Base-by-base conservation (phyloP, 92 coral and sea anemone species). In the Isaurus tuberculatus region DNA sequence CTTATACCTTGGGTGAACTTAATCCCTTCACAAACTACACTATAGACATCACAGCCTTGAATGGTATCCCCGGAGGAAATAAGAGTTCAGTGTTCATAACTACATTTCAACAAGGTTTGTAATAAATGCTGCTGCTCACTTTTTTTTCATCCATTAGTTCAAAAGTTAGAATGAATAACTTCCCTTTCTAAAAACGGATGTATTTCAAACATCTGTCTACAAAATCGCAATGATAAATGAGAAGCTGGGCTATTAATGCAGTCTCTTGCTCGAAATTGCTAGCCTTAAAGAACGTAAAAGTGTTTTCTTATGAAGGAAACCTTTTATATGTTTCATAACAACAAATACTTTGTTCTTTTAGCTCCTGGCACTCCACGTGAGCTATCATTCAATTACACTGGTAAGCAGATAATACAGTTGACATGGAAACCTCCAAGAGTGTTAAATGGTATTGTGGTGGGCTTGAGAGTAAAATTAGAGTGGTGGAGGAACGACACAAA, bases 291-390 rank as follows among this genome's bases (percentile, higher is more conserved):
- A n/a, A n/a, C n/a, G n/a, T n/a, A n/a, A n/a, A n/a, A n/a, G n/a
- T n/a, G n/a, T n/a, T n/a, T n/a, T n/a, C n/a, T n/a, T n/a, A n/a
- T n/a, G n/a, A n/a, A n/a, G n/a, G n/a, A n/a, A n/a, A n/a, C n/a
- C n/a, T n/a, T n/a, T n/a, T n/a, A n/a, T n/a, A n/a, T n/a, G n/a
- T n/a, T n/a, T n/a, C n/a, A n/a, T n/a, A n/a, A n/a, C n/a, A n/a
- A n/a, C n/a, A n/a, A n/a, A 1, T 72, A 15, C 27, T 72, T 72
- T 72, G 9, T 17, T 42, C 22, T 49, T 49, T 13, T 23, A 77
- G 82, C 82, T 6, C 82, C 82, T 20, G 70, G 82, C 19, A 27
- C 58, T 57, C 82, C 82, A 16, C 82, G 82, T 0, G 82, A 77
- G 25, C 82, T 77, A 11, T 57, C 68, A 34, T 34, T 61, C 44